Conservation (phyloP, 2,797 vertebrate species). For the Zenarchopterus dispar region DNA sequence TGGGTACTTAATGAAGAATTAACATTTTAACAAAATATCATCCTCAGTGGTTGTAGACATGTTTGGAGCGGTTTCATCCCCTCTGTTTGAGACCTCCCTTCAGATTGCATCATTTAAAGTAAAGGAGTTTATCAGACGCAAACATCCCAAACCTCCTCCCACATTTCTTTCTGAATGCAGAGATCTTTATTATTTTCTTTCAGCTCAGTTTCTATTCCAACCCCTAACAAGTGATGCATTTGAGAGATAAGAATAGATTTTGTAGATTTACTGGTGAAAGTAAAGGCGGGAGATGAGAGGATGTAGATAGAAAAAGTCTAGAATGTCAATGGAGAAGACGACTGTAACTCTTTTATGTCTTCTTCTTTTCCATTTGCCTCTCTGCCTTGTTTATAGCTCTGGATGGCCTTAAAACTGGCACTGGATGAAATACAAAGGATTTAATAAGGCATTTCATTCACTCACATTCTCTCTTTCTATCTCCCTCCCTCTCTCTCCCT, state of each 20-base stretch:
- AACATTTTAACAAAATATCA: too few relatives aligned
- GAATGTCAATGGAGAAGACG: too few relatives aligned
- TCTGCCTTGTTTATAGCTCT: conserved; percentile 54
- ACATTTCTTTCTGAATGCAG: too few relatives aligned
- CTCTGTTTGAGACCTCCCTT: background rate
- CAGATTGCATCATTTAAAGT: background rate
- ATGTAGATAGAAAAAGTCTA: conserved; percentile 12
- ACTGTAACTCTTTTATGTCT: conserved; percentile 44
- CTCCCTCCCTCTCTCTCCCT: background rate
- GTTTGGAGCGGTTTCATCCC: too few relatives aligned
- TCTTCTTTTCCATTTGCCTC: conserved; percentile 53
- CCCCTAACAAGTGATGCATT: background rate
- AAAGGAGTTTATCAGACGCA: background rate
- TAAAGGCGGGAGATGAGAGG: conserved; percentile 3
- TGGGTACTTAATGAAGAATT: too few relatives aligned
- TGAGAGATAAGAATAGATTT: conserved; percentile 36
- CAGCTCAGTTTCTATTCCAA: background rate
- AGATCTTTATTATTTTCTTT: too few relatives aligned
- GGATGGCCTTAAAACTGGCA: conserved; percentile 53
- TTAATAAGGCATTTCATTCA: conserved; percentile 65
- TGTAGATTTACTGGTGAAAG: conserved; percentile 42
- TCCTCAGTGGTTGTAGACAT: too few relatives aligned
- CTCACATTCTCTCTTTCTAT: conserved; percentile 9
- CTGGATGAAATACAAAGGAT: conserved; percentile 65
- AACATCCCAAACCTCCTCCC: background rate